Conservation (phyloP, 2,797 vertebrate species). For the Antrozous pallidus region DNA sequence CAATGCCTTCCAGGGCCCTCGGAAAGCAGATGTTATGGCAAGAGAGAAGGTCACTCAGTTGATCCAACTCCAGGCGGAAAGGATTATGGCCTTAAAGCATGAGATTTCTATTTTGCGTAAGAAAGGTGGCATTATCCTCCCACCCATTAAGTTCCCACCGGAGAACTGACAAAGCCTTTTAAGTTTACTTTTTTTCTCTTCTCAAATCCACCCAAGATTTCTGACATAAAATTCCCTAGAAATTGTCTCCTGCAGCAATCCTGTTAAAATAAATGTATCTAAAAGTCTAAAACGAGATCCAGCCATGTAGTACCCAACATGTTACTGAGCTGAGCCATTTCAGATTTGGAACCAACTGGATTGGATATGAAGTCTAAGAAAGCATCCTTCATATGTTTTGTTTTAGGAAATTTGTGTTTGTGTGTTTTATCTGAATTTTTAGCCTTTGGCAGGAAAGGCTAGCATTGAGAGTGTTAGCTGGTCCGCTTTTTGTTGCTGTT, state of each 20-base stretch:
- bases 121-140: conserved; percentile 83
- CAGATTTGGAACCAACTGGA: neutral
- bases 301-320: neutral
- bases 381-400: neutral
- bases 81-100: conserved; percentile 78
- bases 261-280: neutral
- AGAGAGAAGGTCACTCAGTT: conserved; percentile 77
- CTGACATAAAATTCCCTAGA: neutral
- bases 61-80: conserved; percentile 76
- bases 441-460: conserved; percentile 37
- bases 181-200: neutral
- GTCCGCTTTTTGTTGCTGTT: neutral
- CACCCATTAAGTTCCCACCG: conserved; percentile 69
- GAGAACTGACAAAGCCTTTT: neutral
- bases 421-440: conserved; percentile 9
- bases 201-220: neutral
- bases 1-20: conserved; percentile 81
- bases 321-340: neutral
- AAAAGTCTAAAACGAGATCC: neutral
- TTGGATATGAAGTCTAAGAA: neutral
- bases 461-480: neutral
- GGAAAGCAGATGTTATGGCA: conserved; percentile 77
- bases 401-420: neutral
- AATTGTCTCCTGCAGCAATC: neutral
- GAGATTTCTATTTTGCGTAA: conserved; percentile 84